Percentiles rank a stretch among this genome's conserved stretches.
Conservation (phyloP, 2,888 invertebrate species). For the Mythimna loreyi region DNA sequence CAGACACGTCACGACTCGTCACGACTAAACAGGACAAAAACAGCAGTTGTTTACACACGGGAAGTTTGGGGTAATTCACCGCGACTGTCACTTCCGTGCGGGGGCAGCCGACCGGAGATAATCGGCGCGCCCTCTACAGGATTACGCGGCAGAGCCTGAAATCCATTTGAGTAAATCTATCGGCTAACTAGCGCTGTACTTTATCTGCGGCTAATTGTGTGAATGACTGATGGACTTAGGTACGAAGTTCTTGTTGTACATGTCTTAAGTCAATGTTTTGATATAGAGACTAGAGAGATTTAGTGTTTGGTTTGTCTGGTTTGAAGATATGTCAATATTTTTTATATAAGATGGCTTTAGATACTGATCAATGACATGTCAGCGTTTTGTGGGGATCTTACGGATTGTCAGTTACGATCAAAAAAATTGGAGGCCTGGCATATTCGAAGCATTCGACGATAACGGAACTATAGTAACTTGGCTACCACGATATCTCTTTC, state of each 20-base stretch:
- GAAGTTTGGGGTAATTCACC: constrained; percentile 32
- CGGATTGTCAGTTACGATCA: no score
- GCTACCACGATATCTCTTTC: no score
- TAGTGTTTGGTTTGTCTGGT: not conserved
- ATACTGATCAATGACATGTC: no score
- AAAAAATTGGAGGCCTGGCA: no score
- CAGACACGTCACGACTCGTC: not conserved
- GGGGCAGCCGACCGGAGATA: constrained; percentile 26
- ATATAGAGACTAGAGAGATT: not conserved
- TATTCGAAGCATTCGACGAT: no score
- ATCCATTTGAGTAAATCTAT: constrained; percentile 54
- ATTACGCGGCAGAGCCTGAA: constrained; percentile 54
- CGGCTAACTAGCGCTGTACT: constrained; percentile 42
- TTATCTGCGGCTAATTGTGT: constrained; percentile 47
- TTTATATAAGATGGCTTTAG: no score
- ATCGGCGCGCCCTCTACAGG: constrained; percentile 46
- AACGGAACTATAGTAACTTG: no score
- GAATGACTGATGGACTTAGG: constrained; percentile 21
- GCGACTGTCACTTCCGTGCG: constrained; percentile 45
- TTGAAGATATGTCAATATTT: not conserved
- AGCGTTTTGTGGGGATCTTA: no score
- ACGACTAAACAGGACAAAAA: constrained; percentile 17
- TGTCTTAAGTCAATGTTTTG: not conserved
- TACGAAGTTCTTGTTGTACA: not conserved
- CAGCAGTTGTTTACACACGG: constrained; percentile 26